Base-by-base conservation (phyloP, 37 sponge, comb jelly and placozoan genomes). In the Agelas oroides region DNA sequence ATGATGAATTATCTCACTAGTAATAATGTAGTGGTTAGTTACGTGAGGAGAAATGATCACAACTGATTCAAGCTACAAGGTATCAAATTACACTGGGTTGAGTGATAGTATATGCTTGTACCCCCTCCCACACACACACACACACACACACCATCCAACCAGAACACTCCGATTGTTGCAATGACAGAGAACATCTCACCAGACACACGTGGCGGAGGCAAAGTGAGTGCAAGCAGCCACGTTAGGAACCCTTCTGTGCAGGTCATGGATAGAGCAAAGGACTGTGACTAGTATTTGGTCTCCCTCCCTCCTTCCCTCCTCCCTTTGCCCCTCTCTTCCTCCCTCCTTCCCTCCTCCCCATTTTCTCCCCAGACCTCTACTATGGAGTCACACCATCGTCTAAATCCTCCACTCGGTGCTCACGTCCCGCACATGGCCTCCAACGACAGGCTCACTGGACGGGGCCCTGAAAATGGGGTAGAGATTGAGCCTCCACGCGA, bases 121-220 rank as follows among this genome's bases (percentile, higher is more conserved):
- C 46, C 46, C 46, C 46, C 8, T 8, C 46, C 8, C 46, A 3
- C 46, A 12, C 46, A n/a, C n/a, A n/a, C n/a, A n/a, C 46, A 46
- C 46, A 46, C 46, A 3, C 46, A 46, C 46, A 46, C 46, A 46
- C 46, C 53, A 1, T 76, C 1, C 53, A 1, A 65, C 1, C 63
- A 87, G 87, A 87, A 80, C 34, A 75, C 87, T 53, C 74, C 87
- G 0, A 53, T 87, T 27, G 64, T 68, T 11, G 55, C 63, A 37
- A 31, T 87, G 1, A 64, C 75, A n/a, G 87, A 87, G 65, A 60
- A 67, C 38, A 25, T 58, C 23, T 66, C 85, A 54, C 74, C 62
- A 46, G 46, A 32, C 23, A 74, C 32, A 39, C 39, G 35, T 15
- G 83, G 39, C 17, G 23, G 24, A 21, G 24, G 67, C 58, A 70